Base-by-base conservation (phyloP, 2,888 invertebrate species). In the Tupiocoris notatus region DNA sequence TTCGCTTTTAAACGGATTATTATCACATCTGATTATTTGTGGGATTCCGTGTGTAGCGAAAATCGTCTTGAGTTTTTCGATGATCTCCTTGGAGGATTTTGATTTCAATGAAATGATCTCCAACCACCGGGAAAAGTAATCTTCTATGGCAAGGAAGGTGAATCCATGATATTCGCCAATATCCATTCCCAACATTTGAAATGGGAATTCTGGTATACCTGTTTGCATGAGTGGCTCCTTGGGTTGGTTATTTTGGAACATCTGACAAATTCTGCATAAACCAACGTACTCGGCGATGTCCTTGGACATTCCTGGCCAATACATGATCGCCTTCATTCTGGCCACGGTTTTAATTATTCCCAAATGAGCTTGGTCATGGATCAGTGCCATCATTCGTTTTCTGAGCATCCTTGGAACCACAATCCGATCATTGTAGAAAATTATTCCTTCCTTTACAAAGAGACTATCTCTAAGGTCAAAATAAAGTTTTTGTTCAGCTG, bases 331-430 rank as follows among this genome's bases (percentile, higher is more conserved):
- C n/a, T n/a, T n/a, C n/a, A n/a, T n/a, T n/a, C n/a, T n/a, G n/a
- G n/a, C n/a, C n/a, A n/a, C n/a, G n/a, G n/a, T n/a, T n/a, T 75
- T 75, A n/a, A 56, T 17, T 9, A 75, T 23, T 20, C 75, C 75
- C 17, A 71, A 3, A 20, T 67, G 61, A 9, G 75, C 75, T 22
- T 57, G 25, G 23, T n/a, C 17, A 24, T 75, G 75, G 12, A 59
- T 67, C 57, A 24, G 54, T 16, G n/a, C 57, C 2, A 75, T 75
- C 75, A 75, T 56, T 16, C 2, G 12, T 6, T 21, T 21, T 24
- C 24, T 16, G 3, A 66, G 58, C 17, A 17, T 18, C 12, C 17
- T 6, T 20, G 75, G 75, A 17, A 75, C 21, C 6, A 75, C 66
- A 12, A 75, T 22, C 16, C 75, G 75, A 23, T 17, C 66, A 22